phyloP scores from a whole-genome alignment of 2,888 invertebrate species.

The Abscondita cerata region DNA sequence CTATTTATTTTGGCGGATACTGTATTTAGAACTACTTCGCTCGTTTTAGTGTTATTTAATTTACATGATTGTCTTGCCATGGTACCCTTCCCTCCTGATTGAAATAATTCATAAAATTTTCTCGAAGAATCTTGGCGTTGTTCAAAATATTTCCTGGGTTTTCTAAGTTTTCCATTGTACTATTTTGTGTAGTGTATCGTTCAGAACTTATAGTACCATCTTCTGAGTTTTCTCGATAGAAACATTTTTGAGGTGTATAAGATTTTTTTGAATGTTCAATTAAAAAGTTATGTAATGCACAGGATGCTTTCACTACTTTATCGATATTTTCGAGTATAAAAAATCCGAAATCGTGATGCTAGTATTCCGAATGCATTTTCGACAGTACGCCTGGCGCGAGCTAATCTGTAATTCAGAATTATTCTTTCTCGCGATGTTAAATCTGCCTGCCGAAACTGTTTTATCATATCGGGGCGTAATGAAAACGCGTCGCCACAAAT shows the following conservation, averaged over 20 bases:
- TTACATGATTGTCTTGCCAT: constrained; percentile 29
- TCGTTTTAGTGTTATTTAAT: constrained; percentile 11
- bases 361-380: constrained; percentile 41
- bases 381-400: constrained; percentile 35
- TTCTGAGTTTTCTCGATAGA: constrained; percentile 33
- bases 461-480: constrained; percentile 28
- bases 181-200: constrained; percentile 27
- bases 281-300: constrained; percentile 28
- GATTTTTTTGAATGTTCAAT: too few species aligned
- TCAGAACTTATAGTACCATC: constrained; percentile 19
- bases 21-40: constrained; percentile 6
- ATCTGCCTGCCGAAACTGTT: constrained; percentile 21
- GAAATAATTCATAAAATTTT: constrained; percentile 30
- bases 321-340: constrained; percentile 34
- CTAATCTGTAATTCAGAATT: constrained; percentile 31
- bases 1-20: too few species aligned
- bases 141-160: constrained; percentile 31
- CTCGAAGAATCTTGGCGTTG: constrained; percentile 17
- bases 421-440: constrained; percentile 15
- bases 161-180: constrained; percentile 30
- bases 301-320: constrained; percentile 36
- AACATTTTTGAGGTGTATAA: constrained; percentile 24
- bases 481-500: constrained; percentile 18
- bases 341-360: constrained; percentile 33
- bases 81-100: constrained; percentile 30